Base-by-base conservation (phyloP, 2,888 invertebrate genomes). In the Mimumesa dahlbomi region DNA sequence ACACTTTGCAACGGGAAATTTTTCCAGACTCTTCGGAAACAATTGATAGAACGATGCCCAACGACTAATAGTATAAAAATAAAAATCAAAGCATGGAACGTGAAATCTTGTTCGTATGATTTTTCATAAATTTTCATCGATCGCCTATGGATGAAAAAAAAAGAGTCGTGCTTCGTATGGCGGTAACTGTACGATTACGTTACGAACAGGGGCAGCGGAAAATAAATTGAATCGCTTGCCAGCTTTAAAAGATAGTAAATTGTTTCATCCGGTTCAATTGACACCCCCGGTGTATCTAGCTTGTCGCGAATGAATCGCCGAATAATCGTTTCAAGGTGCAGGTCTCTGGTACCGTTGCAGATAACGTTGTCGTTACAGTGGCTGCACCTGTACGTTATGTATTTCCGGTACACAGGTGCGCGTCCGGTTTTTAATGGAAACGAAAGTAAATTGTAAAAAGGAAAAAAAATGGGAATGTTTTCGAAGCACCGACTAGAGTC, bases 261-360 rank as follows among this genome's bases (percentile, higher is more conserved):
- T 87, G 86, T 86, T 85, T 81, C 85, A 82, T 87, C 87, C 87
- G 87, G 87, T 84, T 87, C 84, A 87, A 87, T 87, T 87, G 81
- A 77, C 83, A 84, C 83, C 85, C 84, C 77, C 77, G 68, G 70
- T 66, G 53, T 50, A 68, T 64, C 70, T 75, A 73, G 68, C 46
- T 53, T 18, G 66, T 46, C 74, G 71, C 68, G 67, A 71, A 74
- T 77, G 69, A 79, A 79, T 79, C 79, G 76, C 69, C 79, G 69
- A 79, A 79, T 72, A 62, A 69, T 74, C 65, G 66, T 14, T 13
- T 19, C 54, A 57, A 56, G 69, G 62, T 52, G 54, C 43, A 13
- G 36, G 22, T 42, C 19, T 40, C 25, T 22, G 19, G 9, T 45
- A 42, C 42, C 52, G 31, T 56, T 40, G 18, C 38, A 31, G 57